Base-by-base conservation (phyloP, 2,797 vertebrate genomes). In the Sardinella longiceps region DNA sequence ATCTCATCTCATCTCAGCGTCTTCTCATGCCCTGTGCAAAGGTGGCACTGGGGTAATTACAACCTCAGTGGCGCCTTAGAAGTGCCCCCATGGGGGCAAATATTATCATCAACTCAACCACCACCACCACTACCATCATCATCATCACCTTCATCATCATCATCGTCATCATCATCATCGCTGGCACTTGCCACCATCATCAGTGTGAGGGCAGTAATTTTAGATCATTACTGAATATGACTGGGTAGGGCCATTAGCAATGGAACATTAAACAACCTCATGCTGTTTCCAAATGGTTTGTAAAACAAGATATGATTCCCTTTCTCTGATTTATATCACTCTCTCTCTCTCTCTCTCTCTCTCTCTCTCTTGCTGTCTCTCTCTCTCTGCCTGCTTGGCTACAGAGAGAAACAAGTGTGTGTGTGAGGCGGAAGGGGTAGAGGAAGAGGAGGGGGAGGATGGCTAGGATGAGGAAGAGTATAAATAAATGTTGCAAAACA, bases 221-320 rank as follows among this genome's bases (percentile, higher is more conserved):
- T 93, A 94, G 91, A 93, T 95, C 93, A 91, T 95, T 95, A 95
- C 92, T 90, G 92, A 94, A 95, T 94, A 93, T 92, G 94, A 93
- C 94, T 93, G 94, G 92, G 92, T 94, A 90, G 89, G 89, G 92
- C 93, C 94, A 94, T 95, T 95, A 95, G 95, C 92, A 89, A 95
- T 87, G 94, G 93, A 89, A 95, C 95, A 95, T 95, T 96, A 95
- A 93, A 90, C 93, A 87, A 85, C 91, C 90, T 91, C 94, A 92
- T 90, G 93, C 92, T 86, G 91, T 82, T 87, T 88, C 85, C 92
- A 94, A 95, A 95, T 95, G 94, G 92, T 90, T 90, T 93, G 93
- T 94, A 95, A 95, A 95, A 95, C 94, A 94, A 94, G 92, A 94
- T 93, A 93, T 90, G 91, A 92, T 94, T 93, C 91, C 87, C 91